Evolutionary conservation across 2,113 vertebrate genomes (phyloP).

Genomic region (Shinisaurus crocodilurus): DNA sequence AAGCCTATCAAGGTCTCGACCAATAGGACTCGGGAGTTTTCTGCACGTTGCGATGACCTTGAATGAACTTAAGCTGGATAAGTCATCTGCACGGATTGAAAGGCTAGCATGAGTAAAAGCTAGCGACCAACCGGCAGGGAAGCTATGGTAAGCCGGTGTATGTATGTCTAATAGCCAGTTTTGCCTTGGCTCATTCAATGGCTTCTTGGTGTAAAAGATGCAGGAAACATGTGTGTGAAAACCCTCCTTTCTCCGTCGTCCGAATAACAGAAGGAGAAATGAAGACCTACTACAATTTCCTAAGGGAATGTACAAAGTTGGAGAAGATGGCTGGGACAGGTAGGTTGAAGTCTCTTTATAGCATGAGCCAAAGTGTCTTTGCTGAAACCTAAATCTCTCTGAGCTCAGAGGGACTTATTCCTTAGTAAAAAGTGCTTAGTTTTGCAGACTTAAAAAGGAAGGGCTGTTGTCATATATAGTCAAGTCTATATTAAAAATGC

Average conservation of each 20-base stretch:
- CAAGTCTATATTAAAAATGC: not conserved
- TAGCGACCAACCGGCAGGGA: constrained; percentile 48
- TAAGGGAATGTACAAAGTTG: constrained; percentile 80
- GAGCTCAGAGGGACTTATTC: no score
- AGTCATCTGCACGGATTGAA: constrained; percentile 70
- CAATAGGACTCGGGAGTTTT: constrained; percentile 68
- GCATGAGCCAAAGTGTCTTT: not conserved
- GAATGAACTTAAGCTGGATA: constrained; percentile 78
- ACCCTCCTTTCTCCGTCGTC: constrained; percentile 76
- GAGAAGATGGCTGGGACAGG: constrained; percentile 76
- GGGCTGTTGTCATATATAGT: not conserved
- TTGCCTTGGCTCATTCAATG: constrained; percentile 55
- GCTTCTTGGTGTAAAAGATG: constrained; percentile 73
- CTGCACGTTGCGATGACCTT: constrained; percentile 70
- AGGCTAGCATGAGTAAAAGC: constrained; percentile 44
- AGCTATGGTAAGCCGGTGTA: constrained; percentile 12
- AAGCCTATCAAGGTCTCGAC: constrained; percentile 73
- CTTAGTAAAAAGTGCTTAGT: not conserved
- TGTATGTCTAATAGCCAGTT: constrained; percentile 16
- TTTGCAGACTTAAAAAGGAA: not conserved
- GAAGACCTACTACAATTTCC: constrained; percentile 86
- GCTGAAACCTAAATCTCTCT: not conserved
- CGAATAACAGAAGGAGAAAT: constrained; percentile 89
- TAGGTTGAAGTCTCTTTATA: constrained; percentile 67
- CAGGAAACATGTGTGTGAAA: constrained; percentile 70